Evolutionary conservation across 2,797 vertebrate species (phyloP).

Genomic region (Xyrichtys novacula): DNA sequence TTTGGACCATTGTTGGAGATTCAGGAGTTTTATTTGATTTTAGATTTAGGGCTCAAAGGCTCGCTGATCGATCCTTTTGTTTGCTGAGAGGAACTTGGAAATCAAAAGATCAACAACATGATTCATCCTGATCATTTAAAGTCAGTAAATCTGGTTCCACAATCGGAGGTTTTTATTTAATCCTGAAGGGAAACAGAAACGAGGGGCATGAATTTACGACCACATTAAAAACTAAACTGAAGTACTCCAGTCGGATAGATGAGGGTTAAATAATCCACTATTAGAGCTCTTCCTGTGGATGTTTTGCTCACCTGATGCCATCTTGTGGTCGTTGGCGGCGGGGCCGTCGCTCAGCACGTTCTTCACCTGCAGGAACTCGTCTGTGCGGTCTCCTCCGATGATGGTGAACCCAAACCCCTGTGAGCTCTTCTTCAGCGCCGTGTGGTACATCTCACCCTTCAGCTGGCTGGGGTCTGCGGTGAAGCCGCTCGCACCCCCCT

Average conservation of each 20-base stretch:
- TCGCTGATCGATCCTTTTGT: no score
- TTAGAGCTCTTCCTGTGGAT: neutral
- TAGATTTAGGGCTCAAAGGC: no score
- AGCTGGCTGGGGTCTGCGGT: slow-evolving; percentile 94
- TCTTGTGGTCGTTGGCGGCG: slow-evolving; percentile 95
- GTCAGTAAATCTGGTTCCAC: no score
- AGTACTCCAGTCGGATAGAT: neutral
- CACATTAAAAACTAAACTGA: no score
- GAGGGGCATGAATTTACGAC: no score
- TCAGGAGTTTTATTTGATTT: no score
- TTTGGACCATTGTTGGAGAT: no score
- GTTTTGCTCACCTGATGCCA: slow-evolving; percentile 88
- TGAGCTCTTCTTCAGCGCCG: slow-evolving; percentile 92
- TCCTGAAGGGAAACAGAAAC: no score
- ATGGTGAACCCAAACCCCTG: slow-evolving; percentile 99
- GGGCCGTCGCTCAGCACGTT: slow-evolving; percentile 95
- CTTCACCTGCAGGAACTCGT: slow-evolving; percentile 98
- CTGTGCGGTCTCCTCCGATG: slow-evolving; percentile 95
- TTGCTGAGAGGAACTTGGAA: no score
- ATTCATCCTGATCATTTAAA: no score
- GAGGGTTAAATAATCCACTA: neutral
- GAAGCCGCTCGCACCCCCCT: slow-evolving; percentile 79
- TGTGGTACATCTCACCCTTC: slow-evolving; percentile 90
- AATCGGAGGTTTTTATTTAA: no score
- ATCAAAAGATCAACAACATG: no score